Percentiles rank a stretch among this genome's conserved stretches.
Conservation (phyloP, 2,113 vertebrate genomes). For the Athene noctua region DNA sequence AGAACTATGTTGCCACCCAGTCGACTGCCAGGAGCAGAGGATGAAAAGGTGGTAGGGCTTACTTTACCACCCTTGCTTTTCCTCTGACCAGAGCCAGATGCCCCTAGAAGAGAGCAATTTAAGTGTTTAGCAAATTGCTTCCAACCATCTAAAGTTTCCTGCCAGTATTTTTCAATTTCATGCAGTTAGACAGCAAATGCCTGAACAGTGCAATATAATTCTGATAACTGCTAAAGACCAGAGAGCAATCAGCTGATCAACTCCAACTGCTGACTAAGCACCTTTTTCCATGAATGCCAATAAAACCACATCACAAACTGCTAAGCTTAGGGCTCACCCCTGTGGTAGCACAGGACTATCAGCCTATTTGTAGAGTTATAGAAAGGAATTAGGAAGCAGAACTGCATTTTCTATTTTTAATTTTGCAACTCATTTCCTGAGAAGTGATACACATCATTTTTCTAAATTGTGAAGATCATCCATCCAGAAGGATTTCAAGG, state of each 20-base stretch:
- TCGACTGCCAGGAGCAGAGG: slow-evolving; percentile 58
- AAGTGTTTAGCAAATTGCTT: too few species aligned
- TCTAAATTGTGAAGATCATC: neutral
- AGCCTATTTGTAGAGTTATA: neutral
- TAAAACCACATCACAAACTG: neutral
- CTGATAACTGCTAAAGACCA: neutral
- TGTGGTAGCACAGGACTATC: neutral
- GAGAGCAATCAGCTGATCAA: neutral
- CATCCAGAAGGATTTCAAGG: neutral
- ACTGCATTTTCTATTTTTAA: neutral
- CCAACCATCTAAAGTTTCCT: neutral
- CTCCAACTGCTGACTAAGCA: neutral
- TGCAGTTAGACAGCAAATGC: neutral
- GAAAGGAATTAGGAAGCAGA: neutral
- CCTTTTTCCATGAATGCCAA: neutral
- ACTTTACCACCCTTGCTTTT: slow-evolving; percentile 77
- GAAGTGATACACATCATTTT: neutral
- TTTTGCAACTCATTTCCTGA: neutral
- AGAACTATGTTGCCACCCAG: slow-evolving; percentile 73
- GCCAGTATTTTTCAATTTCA: neutral
- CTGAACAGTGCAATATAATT: neutral
- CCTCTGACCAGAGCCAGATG: slow-evolving; percentile 72
- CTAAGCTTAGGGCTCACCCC: neutral
- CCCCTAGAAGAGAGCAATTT: slow-evolving; percentile 65
- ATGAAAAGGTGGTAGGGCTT: slow-evolving; percentile 18